Base-by-base conservation (phyloP, 2,113 vertebrate genomes). In the Condylura cristata region DNA sequence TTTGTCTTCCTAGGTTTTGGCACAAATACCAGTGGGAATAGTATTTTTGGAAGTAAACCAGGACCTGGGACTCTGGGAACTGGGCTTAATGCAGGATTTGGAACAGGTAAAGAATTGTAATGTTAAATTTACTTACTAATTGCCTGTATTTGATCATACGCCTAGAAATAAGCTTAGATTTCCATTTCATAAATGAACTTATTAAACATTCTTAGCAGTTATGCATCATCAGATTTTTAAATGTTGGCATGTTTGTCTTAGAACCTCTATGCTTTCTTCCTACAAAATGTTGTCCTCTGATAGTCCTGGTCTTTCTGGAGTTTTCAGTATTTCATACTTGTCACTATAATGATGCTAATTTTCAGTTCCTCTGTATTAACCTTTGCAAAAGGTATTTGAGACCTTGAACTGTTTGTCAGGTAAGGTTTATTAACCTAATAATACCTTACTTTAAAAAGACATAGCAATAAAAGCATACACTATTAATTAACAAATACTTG, bases 11-110 rank as follows among this genome's bases (percentile, higher is more conserved):
- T 85, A 99, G 99, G 99, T 60, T 99, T 99, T 70, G 99, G 99
- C 48, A 96, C 98, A 41, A 99, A 98, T 97, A 97, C 98, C 2
- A 97, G 98, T 39, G 99, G 97, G 20, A 99, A 97, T 44, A 98
- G 98, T 96, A 98, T 99, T 90, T 99, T 99, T 98, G 99, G 99
- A 79, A 99, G 98, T 94, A 99, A 99, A 74, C 95, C 99, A 14
- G 98, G 99, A 0, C 93, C 99, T 0, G 99, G 99, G 32, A 98
- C 98, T 9, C 98, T 99, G 51, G 99, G 99, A 41, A 96, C 99
- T 0, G 99, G 99, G 0, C 98, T 99, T 39, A 99, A 99, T 76
- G 96, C 99, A 6, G 99, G 98, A 20, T 99, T 99, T 96, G 99
- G 99, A 93, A 97, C 99, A 98, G 99, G 99, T 99, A 98, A 97